Base-by-base conservation (phyloP, 2,888 invertebrate species). In the Lamellibrachia satsuma region DNA sequence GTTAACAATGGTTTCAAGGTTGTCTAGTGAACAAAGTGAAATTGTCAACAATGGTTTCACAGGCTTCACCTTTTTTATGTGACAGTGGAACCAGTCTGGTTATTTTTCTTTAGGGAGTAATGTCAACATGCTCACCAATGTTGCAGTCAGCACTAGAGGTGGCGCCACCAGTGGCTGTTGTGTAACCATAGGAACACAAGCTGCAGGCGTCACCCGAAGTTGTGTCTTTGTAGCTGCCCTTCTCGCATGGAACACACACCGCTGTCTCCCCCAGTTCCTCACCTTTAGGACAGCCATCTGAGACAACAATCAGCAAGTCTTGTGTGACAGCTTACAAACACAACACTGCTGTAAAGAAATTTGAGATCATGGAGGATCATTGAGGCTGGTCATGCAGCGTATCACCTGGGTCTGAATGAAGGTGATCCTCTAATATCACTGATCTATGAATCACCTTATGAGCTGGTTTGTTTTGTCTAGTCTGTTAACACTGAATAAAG, bases 191-290 rank as follows among this genome's bases (percentile, higher is more conserved):
- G 0, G 99, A 99, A 96, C 99, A 99, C 94, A 98, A 97, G 92
- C 98, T 97, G 96, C 99, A 99, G 0, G 98, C 97, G 2, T 98
- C 98, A 97, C 99, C 98, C 93, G 98, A 98, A 95, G 75, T 75
- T n/a, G 98, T 97, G 95, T 99, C 99, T 97, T 99, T 99, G 97
- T 99, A 99, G 96, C 98, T 98, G 27, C 99, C 99, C 95, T 98
- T 97, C 1, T 98, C 98, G 96, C 99, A 99, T 96, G 98, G 98
- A 0, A 98, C 98, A 96, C 99, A 99, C 93, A 91, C 92, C 6
- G 98, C 97, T 95, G 93, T 93, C 2, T 94, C 93, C 3, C 94
- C 94, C 75, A 95, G 92, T 92, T 95, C 95, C 90, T 95, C 93
- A 6, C 95, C 95, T 8, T 93, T 91, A 22, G 91, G 93, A 93